These are phyloP conservation scores for Turdus rufiventris DNA, from an alignment of 2,113 vertebrate species.

Conservation along the genomic window DNA sequence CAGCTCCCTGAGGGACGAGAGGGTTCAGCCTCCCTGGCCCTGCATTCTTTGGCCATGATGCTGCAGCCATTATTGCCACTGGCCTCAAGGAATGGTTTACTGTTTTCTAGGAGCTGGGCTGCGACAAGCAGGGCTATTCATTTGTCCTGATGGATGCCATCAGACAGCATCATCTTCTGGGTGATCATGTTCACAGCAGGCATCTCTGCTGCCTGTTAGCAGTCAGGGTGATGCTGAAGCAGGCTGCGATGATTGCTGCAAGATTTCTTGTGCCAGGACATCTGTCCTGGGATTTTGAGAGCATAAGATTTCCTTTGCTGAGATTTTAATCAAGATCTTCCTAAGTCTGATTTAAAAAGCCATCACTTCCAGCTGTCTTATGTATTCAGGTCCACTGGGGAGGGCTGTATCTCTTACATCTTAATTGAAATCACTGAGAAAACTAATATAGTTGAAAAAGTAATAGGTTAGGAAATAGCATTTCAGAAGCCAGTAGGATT, in stretches of 20 bases:
- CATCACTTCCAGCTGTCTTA: not conserved
- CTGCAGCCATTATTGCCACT: not conserved
- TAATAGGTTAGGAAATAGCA: not conserved
- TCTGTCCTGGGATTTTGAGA: not conserved
- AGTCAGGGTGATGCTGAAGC: not conserved
- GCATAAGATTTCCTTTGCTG: not conserved
- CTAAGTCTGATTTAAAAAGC: not conserved
- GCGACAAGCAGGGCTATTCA: not conserved
- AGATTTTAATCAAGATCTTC: conserved; percentile 19
- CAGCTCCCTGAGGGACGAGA: not conserved
- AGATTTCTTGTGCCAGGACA: not conserved
- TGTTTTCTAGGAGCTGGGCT: not conserved
- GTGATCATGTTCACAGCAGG: not conserved
- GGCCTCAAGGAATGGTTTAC: not conserved
- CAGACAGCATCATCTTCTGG: not conserved
- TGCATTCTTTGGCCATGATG: not conserved
- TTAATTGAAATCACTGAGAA: not conserved
- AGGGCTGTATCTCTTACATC: not conserved
- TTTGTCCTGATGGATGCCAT: not conserved
- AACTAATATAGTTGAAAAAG: conserved; percentile 6
- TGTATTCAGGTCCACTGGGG: not conserved
- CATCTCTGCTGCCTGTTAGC: not conserved
- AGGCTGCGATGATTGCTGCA: not conserved
- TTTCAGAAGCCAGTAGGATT: not conserved
- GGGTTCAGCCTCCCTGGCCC: not conserved